Base-by-base conservation (phyloP, 2,113 vertebrate species). In the Bambusicola thoracicus region DNA sequence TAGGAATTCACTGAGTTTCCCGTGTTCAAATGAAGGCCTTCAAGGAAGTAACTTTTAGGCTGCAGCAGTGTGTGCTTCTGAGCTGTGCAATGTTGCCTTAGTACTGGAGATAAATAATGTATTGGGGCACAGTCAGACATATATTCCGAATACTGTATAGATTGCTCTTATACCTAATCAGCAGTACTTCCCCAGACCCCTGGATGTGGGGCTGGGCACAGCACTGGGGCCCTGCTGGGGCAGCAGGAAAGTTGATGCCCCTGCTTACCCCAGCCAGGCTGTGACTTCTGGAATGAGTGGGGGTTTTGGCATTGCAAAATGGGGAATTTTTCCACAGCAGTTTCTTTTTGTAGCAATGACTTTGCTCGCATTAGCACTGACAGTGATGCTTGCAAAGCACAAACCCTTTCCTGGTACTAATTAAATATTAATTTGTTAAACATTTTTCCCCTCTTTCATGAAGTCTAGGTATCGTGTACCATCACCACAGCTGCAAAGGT, bases 91-190 rank as follows among this genome's bases (percentile, higher is more conserved):
- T 67, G 32, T 88, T 61, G 73, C 61, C 59, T 93, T 90, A 68
- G 3, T 14, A 51, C 62, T 49, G 78, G 81, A 76, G 89, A 85
- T 79, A 63, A 85, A 81, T 86, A 85, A 53, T 75, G 30, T 55
- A 72, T 51, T 41, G 62, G 62, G 87, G 77, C 63, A 48, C 56
- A 18, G 53, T 62, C n/a, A 80, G 95, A 69, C 51, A 17, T 15
- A 38, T 95, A 85, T 76, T 66, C 63, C 91, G 77, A 92, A 87
- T 93, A 76, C 89, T 88, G 87, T 80, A 86, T 90, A 89, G 89
- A 83, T 95, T 92, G 70, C 59, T 83, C 41, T 89, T 79, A 73
- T 66, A 95, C 92, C 92, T 95, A 87, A 94, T 95, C 89, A 90
- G 10, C 90, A 96, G 55, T 56, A 20, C 30, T 30, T 53, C 27